Base-by-base conservation (phyloP, 2,797 vertebrate species). In the Protosalanx chinensis region DNA sequence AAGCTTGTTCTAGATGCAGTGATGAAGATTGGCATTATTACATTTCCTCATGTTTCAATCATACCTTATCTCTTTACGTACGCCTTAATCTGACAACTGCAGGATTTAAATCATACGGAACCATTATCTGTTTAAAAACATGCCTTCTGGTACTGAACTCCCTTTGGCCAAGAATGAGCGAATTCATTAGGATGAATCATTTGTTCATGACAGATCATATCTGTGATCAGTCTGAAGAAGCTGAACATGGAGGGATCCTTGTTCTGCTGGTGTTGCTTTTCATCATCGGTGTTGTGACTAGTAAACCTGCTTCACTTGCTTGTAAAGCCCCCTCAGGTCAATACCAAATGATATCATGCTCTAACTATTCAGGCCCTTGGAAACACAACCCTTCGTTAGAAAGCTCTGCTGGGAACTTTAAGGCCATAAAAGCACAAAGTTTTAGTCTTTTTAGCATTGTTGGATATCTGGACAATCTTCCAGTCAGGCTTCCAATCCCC, bases 341-440 rank as follows among this genome's bases (percentile, higher is more conserved):
- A 60, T 72, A 74, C 63, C 53, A 80, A 78, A 81, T 77, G 64
- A 82, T 82, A 72, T 83, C 72, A 80, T 82, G 76, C 77, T 64
- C 68, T 69, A 71, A 72, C 71, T 71, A 76, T 69, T 74, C 73
- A 51, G 69, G 75, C 72, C 60, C 70, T 70, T 71, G 64, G 79
- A 81, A 76, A 81, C 76, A 75, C 16, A 20, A 68, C 65, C 49
- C 67, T 71, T 77, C 73, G 72, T 72, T 70, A 68, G 65, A 67
- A 77, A 81, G 41, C 70, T 60, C 37, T 65, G 59, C 63, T 41
- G 62, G 68, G 70, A 62, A 53, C 53, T 37, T 68, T 65, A 15
- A 41, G 61, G 73, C 72, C 51, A 80, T 80, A 82, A 78, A 66
- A 37, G 33, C 37, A 73, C 46, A 77, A 49, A 32, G 64, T 53